Base-by-base conservation (phyloP, 2,113 vertebrate species). In the Syngnathus typhle region DNA sequence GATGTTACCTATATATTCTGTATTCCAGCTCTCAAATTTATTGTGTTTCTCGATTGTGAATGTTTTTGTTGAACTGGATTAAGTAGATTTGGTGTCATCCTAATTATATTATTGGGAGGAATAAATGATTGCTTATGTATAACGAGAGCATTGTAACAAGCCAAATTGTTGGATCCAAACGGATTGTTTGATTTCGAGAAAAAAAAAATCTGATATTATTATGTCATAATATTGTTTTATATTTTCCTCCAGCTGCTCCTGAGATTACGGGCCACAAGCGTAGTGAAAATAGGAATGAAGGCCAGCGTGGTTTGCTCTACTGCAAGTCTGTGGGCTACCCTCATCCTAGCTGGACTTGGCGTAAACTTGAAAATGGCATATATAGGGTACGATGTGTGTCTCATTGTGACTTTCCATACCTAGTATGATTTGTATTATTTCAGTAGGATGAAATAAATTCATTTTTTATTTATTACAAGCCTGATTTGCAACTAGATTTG, bases 231-330 rank as follows among this genome's bases (percentile, higher is more conserved):
- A 1, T 61, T 13, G 41, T 43, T 36, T 63, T 43, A 2, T 59
- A 11, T 38, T 37, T 7, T 60, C 11, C 83, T 79, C n/a, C 60
- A 99, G 97, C 94, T 79, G 73, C 69, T 81, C 97, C 96, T 62
- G 92, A 94, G 51, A 96, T 98, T 72, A 94, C 86, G 37, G 94
- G 94, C 61, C 95, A 99, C 89, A 99, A 98, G 86, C 90, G 94
- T 23, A 98, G 96, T 6, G 97, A 99, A 88, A 99, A 99, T 77
- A 96, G 93, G 71, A 98, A 98, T 0, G 97, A 99, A 89, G 96
- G 96, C 11, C 93, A 98, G 71, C 86, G 79, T 6, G 97, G 95
- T 4, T 13, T 93, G 11, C 91, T 99, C 84, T 94, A 97, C 85
- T 99, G 97, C 88, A 99, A 96, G 81, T 95, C 95, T 11, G 92